phyloP scores from a whole-genome alignment of 1,140 invertebrate genomes.

The Magallana ariakensis region DNA sequence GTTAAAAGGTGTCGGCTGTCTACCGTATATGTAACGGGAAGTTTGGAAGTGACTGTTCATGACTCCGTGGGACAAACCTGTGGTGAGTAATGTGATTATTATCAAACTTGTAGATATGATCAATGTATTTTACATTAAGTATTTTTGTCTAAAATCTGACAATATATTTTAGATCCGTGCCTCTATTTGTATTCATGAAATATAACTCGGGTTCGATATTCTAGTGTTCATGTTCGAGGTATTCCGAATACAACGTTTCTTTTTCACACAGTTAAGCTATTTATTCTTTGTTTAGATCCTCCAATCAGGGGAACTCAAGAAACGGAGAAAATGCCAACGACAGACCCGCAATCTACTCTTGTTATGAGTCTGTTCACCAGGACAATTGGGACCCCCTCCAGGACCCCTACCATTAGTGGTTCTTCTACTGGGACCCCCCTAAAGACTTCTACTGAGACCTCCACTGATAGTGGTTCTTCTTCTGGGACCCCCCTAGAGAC shows the following conservation, averaged over 20 bases:
- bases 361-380: not conserved
- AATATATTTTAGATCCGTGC: not conserved
- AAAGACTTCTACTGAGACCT: not conserved
- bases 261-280: constrained; percentile 62
- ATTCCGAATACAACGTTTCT: constrained; percentile 66
- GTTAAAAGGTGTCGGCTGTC: not conserved
- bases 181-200: constrained; percentile 14
- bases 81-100: not conserved
- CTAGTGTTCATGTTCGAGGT: too few species aligned
- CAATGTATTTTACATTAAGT: not conserved
- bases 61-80: not conserved
- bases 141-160: not conserved
- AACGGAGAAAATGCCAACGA: too few species aligned
- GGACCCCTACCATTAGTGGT: too few species aligned
- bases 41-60: not conserved
- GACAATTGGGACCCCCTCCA: not conserved
- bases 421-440: too few species aligned
- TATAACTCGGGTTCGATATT: not conserved
- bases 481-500: too few species aligned
- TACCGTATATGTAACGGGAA: not conserved
- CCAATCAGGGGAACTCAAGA: too few species aligned
- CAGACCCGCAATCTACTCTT: not conserved
- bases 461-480: not conserved
- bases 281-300: too few species aligned
- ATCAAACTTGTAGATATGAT: not conserved